Conservation (phyloP, 2,113 vertebrate species). For the Tachysurus fulvidraco region DNA sequence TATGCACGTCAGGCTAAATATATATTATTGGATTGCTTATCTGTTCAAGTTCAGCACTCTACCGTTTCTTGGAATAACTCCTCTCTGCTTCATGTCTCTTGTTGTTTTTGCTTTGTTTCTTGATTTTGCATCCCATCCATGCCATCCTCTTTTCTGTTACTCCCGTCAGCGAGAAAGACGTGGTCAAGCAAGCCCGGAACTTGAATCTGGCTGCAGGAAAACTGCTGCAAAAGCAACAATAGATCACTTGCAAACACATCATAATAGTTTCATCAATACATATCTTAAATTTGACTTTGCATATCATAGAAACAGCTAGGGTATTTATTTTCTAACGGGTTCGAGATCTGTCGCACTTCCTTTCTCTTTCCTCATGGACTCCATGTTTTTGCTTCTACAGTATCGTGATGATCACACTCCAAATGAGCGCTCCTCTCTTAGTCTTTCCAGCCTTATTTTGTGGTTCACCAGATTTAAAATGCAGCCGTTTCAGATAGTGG, state of each 20-base stretch:
- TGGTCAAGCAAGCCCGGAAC: conserved; percentile 97
- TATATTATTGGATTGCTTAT: conserved; percentile 3
- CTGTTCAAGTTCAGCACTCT: conserved; percentile 9
- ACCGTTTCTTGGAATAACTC: conserved; percentile 45
- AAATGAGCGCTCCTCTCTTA: conserved; percentile 44
- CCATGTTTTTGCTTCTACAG: conserved; percentile 61
- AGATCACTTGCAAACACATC: conserved; percentile 53
- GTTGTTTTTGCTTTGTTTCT: conserved; percentile 49
- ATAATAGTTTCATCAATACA: conserved; percentile 46
- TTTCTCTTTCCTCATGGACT: conserved; percentile 55
- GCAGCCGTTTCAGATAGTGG: conserved; percentile 24
- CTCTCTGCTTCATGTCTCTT: conserved; percentile 54
- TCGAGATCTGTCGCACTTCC: conserved; percentile 52
- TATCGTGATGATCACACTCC: conserved; percentile 60
- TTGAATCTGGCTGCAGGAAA: conserved; percentile 90
- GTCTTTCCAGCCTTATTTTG: conserved; percentile 6
- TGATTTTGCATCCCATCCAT: conserved; percentile 44
- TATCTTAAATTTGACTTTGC: conserved; percentile 41
- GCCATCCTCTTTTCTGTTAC: conserved; percentile 51
- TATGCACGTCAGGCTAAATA: background rate
- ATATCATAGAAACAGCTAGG: conserved; percentile 59
- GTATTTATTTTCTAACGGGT: conserved; percentile 63
- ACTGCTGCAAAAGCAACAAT: conserved; percentile 89
- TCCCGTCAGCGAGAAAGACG: conserved; percentile 88
- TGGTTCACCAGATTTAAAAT: conserved; percentile 36